Base-by-base conservation (phyloP, 35 echinoderm and acorn worm species). In the Apostichopus parvimensis region DNA sequence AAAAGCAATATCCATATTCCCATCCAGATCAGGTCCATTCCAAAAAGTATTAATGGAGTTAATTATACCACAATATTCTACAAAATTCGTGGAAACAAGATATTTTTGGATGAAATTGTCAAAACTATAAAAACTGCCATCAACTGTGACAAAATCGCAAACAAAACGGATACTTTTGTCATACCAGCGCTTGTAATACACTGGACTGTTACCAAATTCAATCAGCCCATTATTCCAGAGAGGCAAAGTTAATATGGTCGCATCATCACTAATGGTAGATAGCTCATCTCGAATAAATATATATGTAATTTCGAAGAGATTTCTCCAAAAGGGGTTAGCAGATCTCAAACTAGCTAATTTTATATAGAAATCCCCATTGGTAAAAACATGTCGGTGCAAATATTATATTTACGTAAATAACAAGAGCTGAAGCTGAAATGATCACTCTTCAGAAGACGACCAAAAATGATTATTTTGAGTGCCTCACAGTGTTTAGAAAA, bases 321-420 rank as follows among this genome's bases (percentile, higher is more conserved):
- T 66, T 61, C 66, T 87, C 85, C 85, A 87, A 13, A 87, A 87
- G 0, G 64, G 85, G 71, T 73, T 17, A 12, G 20, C 2, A 65
- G 2, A 23, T 66, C 56, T 15, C 6, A 23, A 21, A 20, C 85
- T 87, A 34, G 20, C 85, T 25, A 65, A 6, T 3, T 61, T 66
- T 1, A 3, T 26, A 66, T 8, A 87, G 66, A 25, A 87, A 18
- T 87, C 58, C 7, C 85, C 85, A 17, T 22, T 87, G 12, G 56
- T 66, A 2, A 87, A 20, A 62, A 25, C 56, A 71, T 87, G 8
- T n/a, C 14, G 14, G 4, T 57, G 25, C 28, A 34, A 10, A 53
- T 18, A 52, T 1, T 8, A 52, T 82, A 82, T 54, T 82, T n/a
- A 34, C n/a, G 2, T 28, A 82, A 82, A 8, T 55, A 66, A 66